A percentile compares a stretch with the other conserved stretches of the same genome.
These are phyloP conservation scores for Napeogenes inachia DNA, from an alignment of 2,888 invertebrate genomes.

Conservation along the genomic window DNA sequence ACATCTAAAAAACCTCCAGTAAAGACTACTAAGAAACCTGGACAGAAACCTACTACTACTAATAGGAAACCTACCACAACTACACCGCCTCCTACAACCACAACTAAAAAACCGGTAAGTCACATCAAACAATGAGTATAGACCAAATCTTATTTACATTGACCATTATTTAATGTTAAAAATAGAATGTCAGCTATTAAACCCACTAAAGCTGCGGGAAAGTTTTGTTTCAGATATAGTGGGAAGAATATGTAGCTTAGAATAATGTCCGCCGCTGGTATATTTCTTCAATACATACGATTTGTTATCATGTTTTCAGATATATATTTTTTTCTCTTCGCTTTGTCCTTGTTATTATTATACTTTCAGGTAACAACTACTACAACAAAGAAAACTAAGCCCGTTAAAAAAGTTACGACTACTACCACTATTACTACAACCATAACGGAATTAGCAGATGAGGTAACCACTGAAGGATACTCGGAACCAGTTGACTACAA, in stretches of 20 bases:
- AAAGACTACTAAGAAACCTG: constrained; percentile 67
- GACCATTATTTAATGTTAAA: no score
- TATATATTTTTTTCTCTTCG: constrained; percentile 6
- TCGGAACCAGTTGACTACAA: constrained; percentile 57
- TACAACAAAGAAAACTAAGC: constrained; percentile 59
- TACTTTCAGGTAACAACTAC: constrained; percentile 51
- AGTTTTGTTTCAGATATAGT: no score
- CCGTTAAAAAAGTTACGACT: constrained; percentile 56
- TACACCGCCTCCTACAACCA: constrained; percentile 36
- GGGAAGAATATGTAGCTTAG: no score
- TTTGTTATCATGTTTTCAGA: no score
- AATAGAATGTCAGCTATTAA: no score
- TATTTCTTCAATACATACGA: no score
- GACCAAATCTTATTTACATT: background rate
- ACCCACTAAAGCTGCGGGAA: no score
- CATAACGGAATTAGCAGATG: constrained; percentile 54
- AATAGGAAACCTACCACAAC: constrained; percentile 38
- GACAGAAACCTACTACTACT: constrained; percentile 36
- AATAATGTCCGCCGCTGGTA: no score
- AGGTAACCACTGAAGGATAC: constrained; percentile 62
- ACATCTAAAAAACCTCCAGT: constrained; percentile 56
- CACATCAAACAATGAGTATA: constrained; percentile 7
- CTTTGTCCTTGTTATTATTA: constrained; percentile 40
- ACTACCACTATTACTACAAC: constrained; percentile 55
- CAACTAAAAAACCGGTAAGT: constrained; percentile 63